Percentiles rank a stretch among this genome's conserved stretches.
Evolutionary conservation across 2,888 invertebrate species (phyloP).

Genomic region (Acrocera orbiculus): DNA sequence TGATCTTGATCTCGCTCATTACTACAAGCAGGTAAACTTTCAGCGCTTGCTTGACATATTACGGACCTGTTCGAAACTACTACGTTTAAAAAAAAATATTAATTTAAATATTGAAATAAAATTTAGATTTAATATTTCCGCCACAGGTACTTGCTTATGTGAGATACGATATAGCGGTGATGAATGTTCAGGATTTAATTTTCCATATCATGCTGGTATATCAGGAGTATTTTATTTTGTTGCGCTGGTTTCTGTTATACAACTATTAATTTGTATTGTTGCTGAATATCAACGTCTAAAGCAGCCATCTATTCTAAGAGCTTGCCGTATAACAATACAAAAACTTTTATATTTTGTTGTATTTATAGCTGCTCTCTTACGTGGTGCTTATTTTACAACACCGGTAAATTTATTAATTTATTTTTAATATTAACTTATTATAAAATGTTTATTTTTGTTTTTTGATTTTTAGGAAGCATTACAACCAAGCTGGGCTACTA

Average conservation of each 20-base stretch:
- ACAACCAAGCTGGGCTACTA: conserved; percentile 70
- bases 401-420: conserved; percentile 40
- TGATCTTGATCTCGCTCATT: no score
- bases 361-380: conserved; percentile 64
- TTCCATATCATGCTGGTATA: conserved; percentile 57
- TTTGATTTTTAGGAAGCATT: conserved; percentile 45
- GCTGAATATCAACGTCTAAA: conserved; percentile 70
- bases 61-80: no score
- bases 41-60: no score
- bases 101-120: no score
- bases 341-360: conserved; percentile 77
- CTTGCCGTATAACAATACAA: conserved; percentile 76
- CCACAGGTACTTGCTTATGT: conserved; percentile 78
- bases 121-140: no score
- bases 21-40: no score
- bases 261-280: conserved; percentile 65
- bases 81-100: no score
- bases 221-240: conserved; percentile 65
- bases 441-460: neutral
- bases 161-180: conserved; percentile 76
- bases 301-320: conserved; percentile 60
- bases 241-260: conserved; percentile 67
- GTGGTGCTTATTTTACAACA: conserved; percentile 79
- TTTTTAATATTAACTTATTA: conserved; percentile 3
- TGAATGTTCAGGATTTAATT: conserved; percentile 64